Percentiles rank a stretch among this genome's conserved stretches.
These are phyloP conservation scores for Azemiops feae DNA, from an alignment of 2,113 vertebrate species.

Conservation along the genomic window DNA sequence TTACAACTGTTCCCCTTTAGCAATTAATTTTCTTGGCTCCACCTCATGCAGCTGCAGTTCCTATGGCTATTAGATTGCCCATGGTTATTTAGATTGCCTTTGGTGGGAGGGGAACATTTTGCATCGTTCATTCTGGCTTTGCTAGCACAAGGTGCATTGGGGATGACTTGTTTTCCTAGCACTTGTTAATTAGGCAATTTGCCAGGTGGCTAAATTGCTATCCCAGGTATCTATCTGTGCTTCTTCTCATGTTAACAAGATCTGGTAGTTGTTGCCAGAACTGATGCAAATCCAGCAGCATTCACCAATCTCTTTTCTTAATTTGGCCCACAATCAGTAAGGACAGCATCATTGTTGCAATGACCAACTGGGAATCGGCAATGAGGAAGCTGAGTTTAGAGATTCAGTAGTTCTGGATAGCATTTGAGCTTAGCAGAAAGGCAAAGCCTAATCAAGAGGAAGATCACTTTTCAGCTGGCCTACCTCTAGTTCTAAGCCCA, in stretches of 20 bases:
- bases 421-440: neutral
- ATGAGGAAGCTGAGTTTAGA: neutral
- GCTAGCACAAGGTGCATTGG: neutral
- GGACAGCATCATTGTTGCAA: neutral
- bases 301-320: neutral
- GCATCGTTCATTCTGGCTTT: neutral
- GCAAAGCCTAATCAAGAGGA: neutral
- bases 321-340: neutral
- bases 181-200: neutral
- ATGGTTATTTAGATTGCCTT: neutral
- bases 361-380: neutral
- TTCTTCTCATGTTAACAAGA: neutral
- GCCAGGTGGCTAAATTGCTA: neutral
- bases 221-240: neutral
- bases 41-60: neutral
- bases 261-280: neutral
- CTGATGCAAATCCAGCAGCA: neutral
- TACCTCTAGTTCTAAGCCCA: neutral
- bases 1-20: neutral
- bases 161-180: neutral
- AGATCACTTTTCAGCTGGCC: neutral
- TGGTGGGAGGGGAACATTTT: neutral
- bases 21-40: neutral
- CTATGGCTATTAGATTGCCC: neutral
- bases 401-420: neutral